Evolutionary conservation across 2,888 invertebrate species (phyloP).

Genomic region (Trilocha varians): DNA sequence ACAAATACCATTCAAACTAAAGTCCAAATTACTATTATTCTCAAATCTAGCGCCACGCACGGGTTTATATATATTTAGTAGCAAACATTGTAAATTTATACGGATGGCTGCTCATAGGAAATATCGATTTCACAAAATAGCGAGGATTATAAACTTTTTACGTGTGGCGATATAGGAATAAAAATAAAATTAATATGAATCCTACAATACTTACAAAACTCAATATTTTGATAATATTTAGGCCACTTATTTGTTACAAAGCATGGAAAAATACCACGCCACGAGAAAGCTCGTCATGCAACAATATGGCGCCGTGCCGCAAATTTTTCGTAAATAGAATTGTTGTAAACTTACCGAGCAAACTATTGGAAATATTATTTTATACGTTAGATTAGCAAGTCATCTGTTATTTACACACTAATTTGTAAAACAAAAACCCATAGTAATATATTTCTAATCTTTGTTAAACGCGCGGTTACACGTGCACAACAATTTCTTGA

Average conservation of each 20-base stretch:
- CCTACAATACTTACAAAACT: too few relatives aligned
- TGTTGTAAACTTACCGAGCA: conserved; percentile 8
- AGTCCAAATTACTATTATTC: too few relatives aligned
- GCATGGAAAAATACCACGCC: conserved; percentile 5
- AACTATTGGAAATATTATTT: background rate
- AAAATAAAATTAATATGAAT: too few relatives aligned
- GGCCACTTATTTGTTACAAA: background rate
- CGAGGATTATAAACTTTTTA: too few relatives aligned
- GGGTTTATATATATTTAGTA: too few relatives aligned
- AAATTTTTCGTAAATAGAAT: background rate
- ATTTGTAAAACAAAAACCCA: conserved; percentile 1
- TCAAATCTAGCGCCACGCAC: too few relatives aligned
- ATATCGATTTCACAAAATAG: background rate
- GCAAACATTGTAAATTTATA: background rate
- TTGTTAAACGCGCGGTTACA: conserved; percentile 8
- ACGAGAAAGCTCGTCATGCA: conserved; percentile 12
- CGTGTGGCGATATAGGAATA: too few relatives aligned
- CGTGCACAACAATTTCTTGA: conserved; percentile 14
- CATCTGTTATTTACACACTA: conserved; percentile 1
- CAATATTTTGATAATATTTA: background rate
- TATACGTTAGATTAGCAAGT: background rate
- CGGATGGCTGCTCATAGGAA: background rate
- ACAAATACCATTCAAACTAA: too few relatives aligned
- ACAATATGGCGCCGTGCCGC: conserved; percentile 24
- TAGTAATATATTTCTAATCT: background rate